Conservation (phyloP, 2,797 vertebrate species). For the Lateolabrax maculatus region DNA sequence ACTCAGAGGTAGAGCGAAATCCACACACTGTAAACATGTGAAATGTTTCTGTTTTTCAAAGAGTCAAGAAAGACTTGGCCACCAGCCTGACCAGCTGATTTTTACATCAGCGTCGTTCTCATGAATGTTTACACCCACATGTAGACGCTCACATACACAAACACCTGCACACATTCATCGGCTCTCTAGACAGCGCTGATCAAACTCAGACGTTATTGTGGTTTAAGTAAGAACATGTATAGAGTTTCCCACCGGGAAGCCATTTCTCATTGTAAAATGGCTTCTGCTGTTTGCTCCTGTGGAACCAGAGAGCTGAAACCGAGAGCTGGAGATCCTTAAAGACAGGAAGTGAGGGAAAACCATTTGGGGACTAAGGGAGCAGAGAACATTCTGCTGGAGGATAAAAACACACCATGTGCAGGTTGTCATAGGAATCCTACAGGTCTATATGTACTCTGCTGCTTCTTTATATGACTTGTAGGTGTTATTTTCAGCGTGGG, state of each 20-base stretch:
- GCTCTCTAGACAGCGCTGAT: conserved; percentile 50
- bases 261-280: conserved; percentile 65
- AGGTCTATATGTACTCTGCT: conserved; percentile 29
- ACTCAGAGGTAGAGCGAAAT: conserved; percentile 52
- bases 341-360: conserved; percentile 78
- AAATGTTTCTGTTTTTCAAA: conserved; percentile 66
- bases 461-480: conserved; percentile 38
- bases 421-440: conserved; percentile 52
- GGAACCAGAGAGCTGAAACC: conserved; percentile 34
- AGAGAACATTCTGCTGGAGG: conserved; percentile 52
- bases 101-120: conserved; percentile 65
- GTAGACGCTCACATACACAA: conserved; percentile 33
- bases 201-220: conserved; percentile 55
- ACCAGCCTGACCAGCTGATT: conserved; percentile 69
- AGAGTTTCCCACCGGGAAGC: conserved; percentile 58
- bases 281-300: conserved; percentile 57
- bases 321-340: conserved; percentile 56
- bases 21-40: conserved; percentile 61
- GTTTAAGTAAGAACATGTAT: conserved; percentile 62
- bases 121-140: conserved; percentile 47
- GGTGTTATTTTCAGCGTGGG: conserved; percentile 53
- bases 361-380: conserved; percentile 66
- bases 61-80: conserved; percentile 27
- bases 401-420: conserved; percentile 68
- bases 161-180: conserved; percentile 65